Evolutionary conservation across 2,113 vertebrate genomes (phyloP).

Genomic region (Menura novaehollandiae): DNA sequence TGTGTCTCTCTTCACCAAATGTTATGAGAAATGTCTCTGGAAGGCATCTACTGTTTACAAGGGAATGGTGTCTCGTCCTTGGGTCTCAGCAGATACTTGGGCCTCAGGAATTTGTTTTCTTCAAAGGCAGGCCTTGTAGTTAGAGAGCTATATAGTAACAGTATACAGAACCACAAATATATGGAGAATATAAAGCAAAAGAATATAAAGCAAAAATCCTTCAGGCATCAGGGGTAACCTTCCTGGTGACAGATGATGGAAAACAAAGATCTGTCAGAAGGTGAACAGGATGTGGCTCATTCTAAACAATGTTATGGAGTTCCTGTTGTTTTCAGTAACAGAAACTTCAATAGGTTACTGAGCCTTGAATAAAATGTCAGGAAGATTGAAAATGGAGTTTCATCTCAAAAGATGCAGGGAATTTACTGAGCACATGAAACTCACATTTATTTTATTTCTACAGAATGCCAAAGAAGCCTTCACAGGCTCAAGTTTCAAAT

Average conservation of each 20-base stretch:
- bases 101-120: too few relatives aligned
- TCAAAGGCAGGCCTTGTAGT: too few relatives aligned
- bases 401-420: not conserved
- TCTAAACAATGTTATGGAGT: accelerated
- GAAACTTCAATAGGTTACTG: not conserved
- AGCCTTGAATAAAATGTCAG: not conserved
- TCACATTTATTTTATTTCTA: not conserved
- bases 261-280: not conserved
- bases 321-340: not conserved
- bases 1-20: too few relatives aligned
- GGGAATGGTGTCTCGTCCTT: too few relatives aligned
- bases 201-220: too few relatives aligned
- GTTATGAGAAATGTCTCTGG: too few relatives aligned
- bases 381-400: not conserved
- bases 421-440: not conserved
- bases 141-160: too few relatives aligned
- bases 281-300: not conserved
- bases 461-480: not conserved
- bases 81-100: too few relatives aligned
- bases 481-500: not conserved
- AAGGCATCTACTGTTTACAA: too few relatives aligned
- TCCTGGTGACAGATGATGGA: not conserved
- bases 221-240: too few relatives aligned
- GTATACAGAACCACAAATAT: too few relatives aligned
- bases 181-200: too few relatives aligned